Evolutionary conservation across 1,140 invertebrate genomes (phyloP).

Genomic region (Uloborus diversus): DNA sequence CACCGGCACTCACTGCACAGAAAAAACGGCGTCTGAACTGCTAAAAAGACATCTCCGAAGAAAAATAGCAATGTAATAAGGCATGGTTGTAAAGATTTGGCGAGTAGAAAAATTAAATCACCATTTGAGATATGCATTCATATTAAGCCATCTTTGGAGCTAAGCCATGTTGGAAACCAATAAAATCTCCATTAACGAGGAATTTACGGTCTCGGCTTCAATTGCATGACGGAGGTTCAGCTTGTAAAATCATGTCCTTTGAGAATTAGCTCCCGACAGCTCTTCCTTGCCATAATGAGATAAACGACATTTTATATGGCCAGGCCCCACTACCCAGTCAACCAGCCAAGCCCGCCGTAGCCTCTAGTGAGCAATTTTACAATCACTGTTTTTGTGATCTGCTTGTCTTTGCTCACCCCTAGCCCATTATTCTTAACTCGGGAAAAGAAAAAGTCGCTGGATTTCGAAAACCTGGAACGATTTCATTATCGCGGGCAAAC

Average conservation of each 20-base stretch:
- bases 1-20: no score
- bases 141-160: slow-evolving; percentile 46
- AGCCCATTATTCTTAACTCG: no score
- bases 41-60: no score
- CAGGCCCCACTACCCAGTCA: no score
- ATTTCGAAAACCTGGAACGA: slow-evolving; percentile 49
- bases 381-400: background rate
- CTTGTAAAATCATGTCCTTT: slow-evolving; percentile 51
- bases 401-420: background rate
- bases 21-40: no score
- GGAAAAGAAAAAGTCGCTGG: slow-evolving; percentile 33
- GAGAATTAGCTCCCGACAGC: slow-evolving; percentile 33
- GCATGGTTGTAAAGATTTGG: slow-evolving; percentile 56
- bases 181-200: slow-evolving; percentile 57
- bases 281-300: slow-evolving; percentile 50
- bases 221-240: slow-evolving; percentile 50
- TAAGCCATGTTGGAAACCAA: slow-evolving; percentile 40
- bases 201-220: slow-evolving; percentile 54
- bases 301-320: slow-evolving; percentile 56
- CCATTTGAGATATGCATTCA: slow-evolving; percentile 37
- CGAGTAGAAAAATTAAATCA: slow-evolving; percentile 55
- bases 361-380: slow-evolving; percentile 54
- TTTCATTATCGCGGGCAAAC: slow-evolving; percentile 55
- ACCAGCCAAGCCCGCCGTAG: no score
- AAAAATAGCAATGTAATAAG: no score